Conservation (phyloP, 2,888 invertebrate genomes). For the Eupithecia inturbata region DNA sequence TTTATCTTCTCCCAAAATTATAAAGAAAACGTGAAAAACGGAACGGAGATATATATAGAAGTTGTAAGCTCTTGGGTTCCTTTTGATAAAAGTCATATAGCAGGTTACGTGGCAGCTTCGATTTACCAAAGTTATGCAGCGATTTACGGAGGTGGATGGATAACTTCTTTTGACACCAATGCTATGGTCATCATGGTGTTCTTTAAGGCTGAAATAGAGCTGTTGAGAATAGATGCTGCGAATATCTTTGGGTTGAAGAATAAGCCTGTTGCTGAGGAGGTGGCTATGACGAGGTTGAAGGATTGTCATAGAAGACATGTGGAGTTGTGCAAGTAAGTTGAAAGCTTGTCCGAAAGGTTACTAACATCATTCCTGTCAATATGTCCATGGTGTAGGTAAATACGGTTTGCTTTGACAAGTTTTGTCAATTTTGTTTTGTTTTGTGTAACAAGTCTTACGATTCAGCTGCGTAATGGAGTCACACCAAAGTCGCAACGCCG, state of each 20-base stretch:
- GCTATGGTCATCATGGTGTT: slow-evolving; percentile 76
- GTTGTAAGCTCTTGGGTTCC: slow-evolving; percentile 78
- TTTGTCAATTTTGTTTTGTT: too few species aligned
- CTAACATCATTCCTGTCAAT: too few species aligned
- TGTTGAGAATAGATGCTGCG: slow-evolving; percentile 62
- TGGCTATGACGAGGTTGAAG: slow-evolving; percentile 54
- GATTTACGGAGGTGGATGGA: slow-evolving; percentile 74
- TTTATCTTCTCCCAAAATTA: slow-evolving; percentile 60
- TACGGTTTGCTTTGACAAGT: too few species aligned
- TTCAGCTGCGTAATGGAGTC: too few species aligned
- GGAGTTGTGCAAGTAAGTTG: slow-evolving; percentile 68
- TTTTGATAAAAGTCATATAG: slow-evolving; percentile 62
- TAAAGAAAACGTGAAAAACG: slow-evolving; percentile 59
- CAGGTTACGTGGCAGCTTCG: slow-evolving; percentile 65
- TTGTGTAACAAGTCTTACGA: too few species aligned
- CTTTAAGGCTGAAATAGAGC: slow-evolving; percentile 67
- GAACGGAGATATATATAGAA: slow-evolving; percentile 62
- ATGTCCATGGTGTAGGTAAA: too few species aligned
- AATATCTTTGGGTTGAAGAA: slow-evolving; percentile 60
- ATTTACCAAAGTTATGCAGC: slow-evolving; percentile 67
- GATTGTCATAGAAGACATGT: slow-evolving; percentile 67
- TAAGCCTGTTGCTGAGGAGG: slow-evolving; percentile 40
- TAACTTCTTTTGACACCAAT: slow-evolving; percentile 73
- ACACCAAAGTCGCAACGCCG: too few species aligned
- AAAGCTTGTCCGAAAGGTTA: neutral